Evolutionary conservation across 2,797 vertebrate species (phyloP), one percentile per base, ranked within the genome.

Genomic region (Arvicola amphibius): DNA sequence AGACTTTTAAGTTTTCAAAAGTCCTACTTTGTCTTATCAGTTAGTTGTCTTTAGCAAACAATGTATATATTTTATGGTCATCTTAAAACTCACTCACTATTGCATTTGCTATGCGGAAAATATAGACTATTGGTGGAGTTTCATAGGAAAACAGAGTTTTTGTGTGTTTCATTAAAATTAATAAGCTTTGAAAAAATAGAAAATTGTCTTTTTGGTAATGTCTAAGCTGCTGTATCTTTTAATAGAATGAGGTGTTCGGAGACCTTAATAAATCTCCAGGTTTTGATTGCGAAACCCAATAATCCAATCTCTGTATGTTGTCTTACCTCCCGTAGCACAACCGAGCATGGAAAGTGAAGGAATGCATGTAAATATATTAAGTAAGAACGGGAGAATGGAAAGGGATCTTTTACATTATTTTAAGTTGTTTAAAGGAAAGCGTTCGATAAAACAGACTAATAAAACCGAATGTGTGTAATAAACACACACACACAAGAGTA

Each of bases 401-500:
- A 74, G 63, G n/a, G 48, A 94, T 56, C 40, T 73, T 97, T 96
- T 79, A 9, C 0, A 19, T 53, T 59, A 95, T 46, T 65, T 4
- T 48, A 11, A 13, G 9, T 90, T 96, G 67, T 95, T 97, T 96
- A 93, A 94, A 95, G 92, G 76, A 83, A 43, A 37, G 59, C 74
- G 51, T 95, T 98, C 94, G 65, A 43, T 92, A 95, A 95, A 97
- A 94, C 46, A 81, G 94, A 92, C 61, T 98, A 96, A 95, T 96
- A 94, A 29, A 90, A 48, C 25, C 40, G 93, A 97, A 97, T 97
- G 80, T 92, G 78, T 83, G 11, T 95, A 94, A 93, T 98, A 85
- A 94, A 97, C n/a, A 92, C 94, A 91, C 46, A 96, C 74, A 83
- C 94, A 29, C 92, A 96, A 91, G 83, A 93, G 73, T 97, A 92